Evolutionary conservation across 2,113 vertebrate genomes (phyloP).

Genomic region (Phalacrocorax pelagicus): DNA sequence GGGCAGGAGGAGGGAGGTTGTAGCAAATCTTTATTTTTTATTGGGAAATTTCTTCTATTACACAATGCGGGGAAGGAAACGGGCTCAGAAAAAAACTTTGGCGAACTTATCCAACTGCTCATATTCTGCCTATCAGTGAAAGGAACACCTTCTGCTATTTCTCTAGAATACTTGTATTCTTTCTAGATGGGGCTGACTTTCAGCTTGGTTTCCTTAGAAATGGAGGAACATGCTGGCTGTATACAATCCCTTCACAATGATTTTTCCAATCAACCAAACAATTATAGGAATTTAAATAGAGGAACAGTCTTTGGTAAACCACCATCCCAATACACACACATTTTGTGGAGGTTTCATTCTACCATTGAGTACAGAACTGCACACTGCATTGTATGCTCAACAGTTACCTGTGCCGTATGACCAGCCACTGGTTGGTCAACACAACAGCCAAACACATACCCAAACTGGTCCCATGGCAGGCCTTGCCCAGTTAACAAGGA

Average conservation of each 20-base stretch:
- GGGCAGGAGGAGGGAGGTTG: not conserved
- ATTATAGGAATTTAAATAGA: not conserved
- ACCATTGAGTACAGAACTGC: not conserved
- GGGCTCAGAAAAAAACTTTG: not conserved
- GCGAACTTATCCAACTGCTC: not conserved
- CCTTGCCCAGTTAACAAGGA: not conserved
- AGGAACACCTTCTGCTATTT: not conserved
- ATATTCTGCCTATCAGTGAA: not conserved
- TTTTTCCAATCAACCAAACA: not conserved
- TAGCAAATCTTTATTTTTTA: not conserved
- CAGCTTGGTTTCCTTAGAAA: not conserved
- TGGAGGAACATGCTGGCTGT: not conserved
- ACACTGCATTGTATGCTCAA: not conserved
- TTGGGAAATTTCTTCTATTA: not conserved
- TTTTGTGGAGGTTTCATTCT: not conserved
- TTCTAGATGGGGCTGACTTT: not conserved
- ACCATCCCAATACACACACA: not conserved
- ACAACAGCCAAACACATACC: not conserved
- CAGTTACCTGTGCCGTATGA: not conserved
- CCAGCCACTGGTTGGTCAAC: not conserved
- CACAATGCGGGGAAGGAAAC: fast-evolving
- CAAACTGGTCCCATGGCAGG: not conserved
- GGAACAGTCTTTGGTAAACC: not conserved
- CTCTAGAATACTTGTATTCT: not conserved
- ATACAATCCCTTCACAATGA: not conserved